A percentile compares a stretch with the other conserved stretches of the same genome.
Evolutionary conservation across 2,888 invertebrate genomes (phyloP).

Genomic region (Cephus pulcher): DNA sequence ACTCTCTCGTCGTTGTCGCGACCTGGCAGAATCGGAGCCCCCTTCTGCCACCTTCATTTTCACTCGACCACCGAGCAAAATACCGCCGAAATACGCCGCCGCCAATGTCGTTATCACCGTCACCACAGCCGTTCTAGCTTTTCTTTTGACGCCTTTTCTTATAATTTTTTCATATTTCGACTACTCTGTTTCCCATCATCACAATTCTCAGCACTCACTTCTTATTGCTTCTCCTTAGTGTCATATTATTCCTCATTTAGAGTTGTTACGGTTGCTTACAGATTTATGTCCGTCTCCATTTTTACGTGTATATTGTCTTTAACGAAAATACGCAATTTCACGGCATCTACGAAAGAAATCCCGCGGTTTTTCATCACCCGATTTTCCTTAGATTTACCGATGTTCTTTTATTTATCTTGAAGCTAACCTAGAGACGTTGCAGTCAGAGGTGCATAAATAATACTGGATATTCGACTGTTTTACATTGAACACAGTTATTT

Average conservation of each 20-base stretch:
- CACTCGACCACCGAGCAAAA: background rate
- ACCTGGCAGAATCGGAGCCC: background rate
- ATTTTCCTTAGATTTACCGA: background rate
- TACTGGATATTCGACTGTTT: background rate
- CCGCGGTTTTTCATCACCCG: background rate
- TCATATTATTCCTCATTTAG: background rate
- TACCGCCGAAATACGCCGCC: background rate
- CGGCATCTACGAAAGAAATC: background rate
- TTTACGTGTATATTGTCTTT: background rate
- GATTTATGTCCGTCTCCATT: background rate
- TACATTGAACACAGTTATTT: background rate
- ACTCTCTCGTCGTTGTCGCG: constrained; percentile 1
- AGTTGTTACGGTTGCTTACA: background rate
- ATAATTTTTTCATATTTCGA: background rate
- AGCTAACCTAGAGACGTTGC: background rate
- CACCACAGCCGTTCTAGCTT: background rate
- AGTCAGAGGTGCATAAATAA: background rate
- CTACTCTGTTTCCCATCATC: background rate
- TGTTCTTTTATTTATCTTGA: background rate
- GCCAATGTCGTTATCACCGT: background rate
- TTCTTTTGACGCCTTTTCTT: background rate
- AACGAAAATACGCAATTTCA: background rate
- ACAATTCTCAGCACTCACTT: background rate
- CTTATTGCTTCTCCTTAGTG: background rate
- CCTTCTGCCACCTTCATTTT: background rate